A percentile compares a stretch with the other conserved stretches of the same genome.
These are phyloP conservation scores for Sylvilagus bachmani DNA, from an alignment of 2,113 vertebrate species.

Conservation along the genomic window DNA sequence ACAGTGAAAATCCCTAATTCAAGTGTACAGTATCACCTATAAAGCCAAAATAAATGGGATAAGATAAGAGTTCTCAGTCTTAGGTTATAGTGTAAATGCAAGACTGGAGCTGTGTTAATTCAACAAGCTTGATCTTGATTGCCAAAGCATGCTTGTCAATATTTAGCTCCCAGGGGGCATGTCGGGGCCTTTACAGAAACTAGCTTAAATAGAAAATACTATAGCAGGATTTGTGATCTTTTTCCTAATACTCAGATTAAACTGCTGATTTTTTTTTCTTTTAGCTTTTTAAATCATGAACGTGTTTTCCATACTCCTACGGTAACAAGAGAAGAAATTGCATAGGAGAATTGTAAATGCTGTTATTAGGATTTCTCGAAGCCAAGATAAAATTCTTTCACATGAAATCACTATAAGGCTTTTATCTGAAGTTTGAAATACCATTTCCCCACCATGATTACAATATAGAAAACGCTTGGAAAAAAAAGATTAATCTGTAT, in stretches of 20 bases:
- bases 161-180: constrained; percentile 86
- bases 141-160: constrained; percentile 90
- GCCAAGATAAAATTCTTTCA: constrained; percentile 81
- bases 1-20: constrained; percentile 83
- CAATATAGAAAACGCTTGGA: constrained; percentile 54
- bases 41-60: constrained; percentile 85
- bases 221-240: constrained; percentile 88
- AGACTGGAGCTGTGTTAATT: constrained; percentile 88
- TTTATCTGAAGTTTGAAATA: constrained; percentile 80
- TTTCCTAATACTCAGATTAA: constrained; percentile 90
- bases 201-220: constrained; percentile 88
- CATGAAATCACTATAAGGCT: constrained; percentile 75
- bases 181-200: constrained; percentile 85
- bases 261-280: constrained; percentile 83
- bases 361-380: constrained; percentile 79
- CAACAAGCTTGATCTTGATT: constrained; percentile 90
- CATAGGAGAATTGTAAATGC: constrained; percentile 79
- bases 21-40: constrained; percentile 83
- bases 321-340: constrained; percentile 80
- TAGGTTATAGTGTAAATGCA: constrained; percentile 86
- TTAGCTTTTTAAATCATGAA: constrained; percentile 82
- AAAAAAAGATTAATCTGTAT: constrained; percentile 58
- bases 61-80: constrained; percentile 87
- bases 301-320: constrained; percentile 79
- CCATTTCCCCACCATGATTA: constrained; percentile 58